These are phyloP conservation scores for Drosophila dunni DNA, from an alignment of 1,140 invertebrate genomes.

Conservation along the genomic window DNA sequence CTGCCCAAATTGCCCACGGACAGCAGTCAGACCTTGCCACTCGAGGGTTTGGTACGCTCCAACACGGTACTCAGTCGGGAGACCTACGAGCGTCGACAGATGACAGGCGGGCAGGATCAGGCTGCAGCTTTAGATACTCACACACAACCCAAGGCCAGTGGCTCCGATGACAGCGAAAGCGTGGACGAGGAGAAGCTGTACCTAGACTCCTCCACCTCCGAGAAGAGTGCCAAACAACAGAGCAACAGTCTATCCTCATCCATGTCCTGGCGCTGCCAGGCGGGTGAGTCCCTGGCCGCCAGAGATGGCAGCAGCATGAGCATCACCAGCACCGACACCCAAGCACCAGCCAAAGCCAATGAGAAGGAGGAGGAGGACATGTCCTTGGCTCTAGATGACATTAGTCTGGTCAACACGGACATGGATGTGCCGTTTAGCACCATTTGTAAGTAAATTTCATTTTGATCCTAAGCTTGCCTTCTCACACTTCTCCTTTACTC, in stretches of 20 bases:
- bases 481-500: neutral
- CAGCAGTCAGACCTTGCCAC: slow-evolving; percentile 86
- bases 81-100: slow-evolving; percentile 65
- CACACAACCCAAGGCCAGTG: slow-evolving; percentile 32
- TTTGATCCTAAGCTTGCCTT: too few relatives aligned
- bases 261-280: slow-evolving; percentile 85
- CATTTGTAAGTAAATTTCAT: slow-evolving; percentile 62
- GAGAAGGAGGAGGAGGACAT: slow-evolving; percentile 57
- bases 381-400: slow-evolving; percentile 69
- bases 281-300: slow-evolving; percentile 88
- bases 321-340: slow-evolving; percentile 86
- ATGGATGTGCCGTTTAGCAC: slow-evolving; percentile 79
- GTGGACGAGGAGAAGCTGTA: slow-evolving; percentile 83
- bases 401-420: slow-evolving; percentile 72
- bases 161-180: slow-evolving; percentile 78
- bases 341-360: slow-evolving; percentile 30
- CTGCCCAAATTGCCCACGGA: slow-evolving; percentile 86
- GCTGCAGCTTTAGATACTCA: neutral
- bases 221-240: slow-evolving; percentile 82
- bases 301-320: slow-evolving; percentile 87
- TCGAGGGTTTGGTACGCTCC: slow-evolving; percentile 74
- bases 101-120: slow-evolving; percentile 17
- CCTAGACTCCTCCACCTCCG: slow-evolving; percentile 80
- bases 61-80: slow-evolving; percentile 80
- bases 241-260: slow-evolving; percentile 85